A percentile compares a stretch with the other conserved stretches of the same genome.
These are phyloP conservation scores for Cerastoderma edule DNA, from an alignment of 2,888 invertebrate species.

Conservation along the genomic window DNA sequence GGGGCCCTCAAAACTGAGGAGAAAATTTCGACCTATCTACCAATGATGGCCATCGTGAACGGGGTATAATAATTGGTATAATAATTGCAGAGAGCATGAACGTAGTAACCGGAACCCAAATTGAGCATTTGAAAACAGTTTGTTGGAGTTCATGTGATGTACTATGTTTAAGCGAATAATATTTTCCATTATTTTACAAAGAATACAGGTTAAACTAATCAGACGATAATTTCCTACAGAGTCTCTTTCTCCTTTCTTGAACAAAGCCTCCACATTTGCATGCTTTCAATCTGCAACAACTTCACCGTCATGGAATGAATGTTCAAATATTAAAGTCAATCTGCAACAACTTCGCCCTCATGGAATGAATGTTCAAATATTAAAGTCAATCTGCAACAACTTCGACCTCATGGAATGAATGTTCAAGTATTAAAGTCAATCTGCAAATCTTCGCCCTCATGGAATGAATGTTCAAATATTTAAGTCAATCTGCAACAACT, in stretches of 20 bases:
- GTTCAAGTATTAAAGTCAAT: too few relatives aligned
- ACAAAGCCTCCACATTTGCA: conserved; percentile 12
- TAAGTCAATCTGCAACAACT: too few relatives aligned
- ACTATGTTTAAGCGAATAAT: conserved; percentile 25
- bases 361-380: too few relatives aligned
- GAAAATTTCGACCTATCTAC: too few relatives aligned
- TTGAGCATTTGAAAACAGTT: conserved; percentile 28
- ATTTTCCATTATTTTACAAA: conserved; percentile 34
- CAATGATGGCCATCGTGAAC: too few relatives aligned
- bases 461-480: too few relatives aligned
- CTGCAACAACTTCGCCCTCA: too few relatives aligned
- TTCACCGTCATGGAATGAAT: background rate
- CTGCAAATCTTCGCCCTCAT: too few relatives aligned
- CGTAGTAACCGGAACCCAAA: conserved; percentile 34
- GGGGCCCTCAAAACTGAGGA: too few relatives aligned
- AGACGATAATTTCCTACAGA: conserved; percentile 25
- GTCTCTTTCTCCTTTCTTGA: background rate
- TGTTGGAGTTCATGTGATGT: conserved; percentile 21
- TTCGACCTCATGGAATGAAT: too few relatives aligned
- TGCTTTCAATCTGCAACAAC: conserved; percentile 8
- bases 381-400: too few relatives aligned
- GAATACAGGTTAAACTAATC: conserved; percentile 37
- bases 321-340: conserved; percentile 5
- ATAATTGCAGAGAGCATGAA: conserved; percentile 27
- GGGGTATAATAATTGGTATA: too few relatives aligned